These are phyloP conservation scores for Mastacembelus armatus DNA, from an alignment of 2,797 vertebrate genomes.

Conservation along the genomic window DNA sequence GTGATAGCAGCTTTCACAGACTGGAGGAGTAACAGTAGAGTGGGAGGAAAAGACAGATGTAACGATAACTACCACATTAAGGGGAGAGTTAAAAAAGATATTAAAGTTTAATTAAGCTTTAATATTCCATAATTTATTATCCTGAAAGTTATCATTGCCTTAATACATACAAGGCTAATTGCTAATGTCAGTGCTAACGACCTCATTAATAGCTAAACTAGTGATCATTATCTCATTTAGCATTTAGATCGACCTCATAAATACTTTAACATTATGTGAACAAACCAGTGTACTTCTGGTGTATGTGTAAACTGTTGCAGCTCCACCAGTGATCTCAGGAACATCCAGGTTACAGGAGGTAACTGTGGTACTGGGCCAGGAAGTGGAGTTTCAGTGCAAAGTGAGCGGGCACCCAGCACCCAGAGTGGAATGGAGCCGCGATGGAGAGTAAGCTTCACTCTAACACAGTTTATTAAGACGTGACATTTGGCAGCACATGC, in stretches of 20 bases:
- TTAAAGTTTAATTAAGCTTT: slow-evolving; percentile 19
- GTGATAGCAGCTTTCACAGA: too few relatives aligned
- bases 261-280: not conserved
- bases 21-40: too few relatives aligned
- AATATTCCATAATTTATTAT: not conserved
- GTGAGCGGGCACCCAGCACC: slow-evolving; percentile 85
- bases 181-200: not conserved
- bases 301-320: slow-evolving; percentile 59
- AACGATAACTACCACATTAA: not conserved
- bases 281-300: not conserved
- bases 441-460: slow-evolving; percentile 87
- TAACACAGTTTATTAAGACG: not conserved
- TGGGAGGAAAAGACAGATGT: not conserved
- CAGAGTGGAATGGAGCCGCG: slow-evolving; percentile 90
- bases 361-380: slow-evolving; percentile 80
- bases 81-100: not conserved
- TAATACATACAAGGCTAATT: too few relatives aligned
- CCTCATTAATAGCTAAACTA: not conserved
- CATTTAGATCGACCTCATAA: not conserved
- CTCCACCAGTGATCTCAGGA: slow-evolving; percentile 87
- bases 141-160: too few relatives aligned
- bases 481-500: slow-evolving; percentile 7
- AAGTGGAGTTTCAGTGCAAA: slow-evolving; percentile 85
- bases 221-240: not conserved
- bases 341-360: slow-evolving; percentile 83